Conservation (phyloP, 2,113 vertebrate species). For the Otus sunia region DNA sequence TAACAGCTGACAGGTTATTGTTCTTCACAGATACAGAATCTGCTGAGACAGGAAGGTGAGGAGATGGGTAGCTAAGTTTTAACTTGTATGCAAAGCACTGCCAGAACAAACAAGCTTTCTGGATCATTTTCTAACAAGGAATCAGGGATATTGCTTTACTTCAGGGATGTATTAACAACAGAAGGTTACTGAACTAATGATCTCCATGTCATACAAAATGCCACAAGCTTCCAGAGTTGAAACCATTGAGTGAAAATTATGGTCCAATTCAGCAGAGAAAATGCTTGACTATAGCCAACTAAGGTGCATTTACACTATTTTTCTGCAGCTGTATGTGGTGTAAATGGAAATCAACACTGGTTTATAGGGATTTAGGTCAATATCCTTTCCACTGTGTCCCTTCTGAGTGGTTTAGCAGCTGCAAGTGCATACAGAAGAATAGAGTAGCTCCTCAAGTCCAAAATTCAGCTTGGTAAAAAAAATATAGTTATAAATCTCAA, state of each 20-base stretch:
- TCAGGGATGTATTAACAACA: neutral
- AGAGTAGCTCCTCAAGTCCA: neutral
- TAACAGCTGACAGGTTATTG: conserved; percentile 9
- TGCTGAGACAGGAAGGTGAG: conserved; percentile 49
- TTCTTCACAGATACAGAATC: conserved; percentile 40
- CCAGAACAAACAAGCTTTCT: conserved; percentile 20
- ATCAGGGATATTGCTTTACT: neutral
- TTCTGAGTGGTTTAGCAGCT: neutral
- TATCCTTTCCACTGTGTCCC: neutral
- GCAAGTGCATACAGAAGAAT: neutral
- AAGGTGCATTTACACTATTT: neutral
- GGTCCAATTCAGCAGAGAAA: neutral
- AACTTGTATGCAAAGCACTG: neutral
- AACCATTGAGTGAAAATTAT: neutral
- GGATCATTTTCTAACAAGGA: conserved; percentile 2
- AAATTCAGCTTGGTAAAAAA: neutral
- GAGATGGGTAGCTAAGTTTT: conserved; percentile 37
- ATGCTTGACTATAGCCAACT: neutral
- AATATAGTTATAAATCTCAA: neutral
- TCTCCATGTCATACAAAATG: neutral
- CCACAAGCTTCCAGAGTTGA: neutral
- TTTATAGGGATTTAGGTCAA: neutral
- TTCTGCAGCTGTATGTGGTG: neutral
- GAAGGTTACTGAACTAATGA: neutral
- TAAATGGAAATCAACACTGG: neutral